Base-by-base conservation (phyloP, 1,140 invertebrate species). In the Meloidogyne exigua region DNA sequence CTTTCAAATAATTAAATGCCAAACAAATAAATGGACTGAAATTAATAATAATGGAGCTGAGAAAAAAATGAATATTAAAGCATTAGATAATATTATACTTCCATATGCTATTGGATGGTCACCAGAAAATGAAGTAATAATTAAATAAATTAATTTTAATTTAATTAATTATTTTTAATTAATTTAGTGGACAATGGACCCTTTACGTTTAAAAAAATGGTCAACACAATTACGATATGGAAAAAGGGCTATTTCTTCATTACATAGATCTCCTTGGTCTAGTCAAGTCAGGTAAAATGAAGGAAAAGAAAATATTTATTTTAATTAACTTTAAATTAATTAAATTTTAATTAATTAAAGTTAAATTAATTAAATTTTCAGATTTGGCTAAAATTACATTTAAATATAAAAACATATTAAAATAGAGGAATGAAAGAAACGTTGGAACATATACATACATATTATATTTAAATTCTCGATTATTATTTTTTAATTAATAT, bases 261-360 rank as follows among this genome's bases (percentile, higher is more conserved):
- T 42, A 32, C 72, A 28, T 7, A 73, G n/a, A 26, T 57, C 23
- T 28, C 72, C 62, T 25, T 73, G 72, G 72, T 26, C 72, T 25
- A 73, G 72, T 36, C 72, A 73, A 73, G 72, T 73, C 18, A 73
- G 72, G 72, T 73, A 36, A 57, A 36, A 72, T 63, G 4, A 63
- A 70, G 63, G 5, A 18, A 12, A n/a, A 42, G 12, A 49, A 49
- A 28, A 42, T 12, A 63, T 49, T 49, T 18, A 49, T 18, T 49
- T 2, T 18, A 49, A 49, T 49, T 49, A 44, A 12, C 13, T 44
- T 44, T 44, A 15, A 13, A 44, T 18, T 49, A 49, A 49, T 18
- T 49, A 18, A 49, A 49, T 18, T 49, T 15, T 49, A 18, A 15
- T 49, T 49, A 49, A 49, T 49, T 18, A 18, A 18, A 18, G 18